phyloP scores from a whole-genome alignment of 2,888 invertebrate genomes.

The Lathronympha strigana region DNA sequence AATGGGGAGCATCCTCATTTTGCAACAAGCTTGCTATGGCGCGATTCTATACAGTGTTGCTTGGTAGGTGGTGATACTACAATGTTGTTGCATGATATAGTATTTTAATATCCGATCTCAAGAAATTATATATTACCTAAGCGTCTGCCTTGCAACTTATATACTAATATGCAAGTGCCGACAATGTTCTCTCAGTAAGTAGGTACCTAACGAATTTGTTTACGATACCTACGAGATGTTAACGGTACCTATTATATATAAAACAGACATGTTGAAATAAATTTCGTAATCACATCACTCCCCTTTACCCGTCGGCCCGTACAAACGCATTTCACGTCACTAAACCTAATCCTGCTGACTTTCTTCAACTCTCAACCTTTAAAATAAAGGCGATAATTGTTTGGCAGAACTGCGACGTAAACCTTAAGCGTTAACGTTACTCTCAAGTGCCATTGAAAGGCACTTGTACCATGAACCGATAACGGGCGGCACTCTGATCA shows the following conservation, averaged over 20 bases:
- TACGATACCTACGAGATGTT: too few species aligned
- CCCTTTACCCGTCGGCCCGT: constrained; percentile 10
- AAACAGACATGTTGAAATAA: background rate
- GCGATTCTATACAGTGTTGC: background rate
- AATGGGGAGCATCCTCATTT: constrained; percentile 7
- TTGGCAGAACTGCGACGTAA: constrained; percentile 5
- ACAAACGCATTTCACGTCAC: constrained; percentile 7
- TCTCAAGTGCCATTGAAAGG: constrained; percentile 48
- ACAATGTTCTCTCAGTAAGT: too few species aligned
- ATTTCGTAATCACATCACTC: constrained; percentile 10
- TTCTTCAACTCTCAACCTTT: background rate
- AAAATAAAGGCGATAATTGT: constrained; percentile 17
- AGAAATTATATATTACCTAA: too few species aligned
- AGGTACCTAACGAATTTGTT: too few species aligned
- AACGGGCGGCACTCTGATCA: constrained; percentile 53
- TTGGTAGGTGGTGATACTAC: background rate
- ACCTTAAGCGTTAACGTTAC: constrained; percentile 25
- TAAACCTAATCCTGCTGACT: background rate
- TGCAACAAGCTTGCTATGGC: background rate
- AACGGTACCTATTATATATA: too few species aligned
- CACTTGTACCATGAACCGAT: constrained; percentile 54
- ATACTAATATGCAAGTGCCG: too few species aligned
- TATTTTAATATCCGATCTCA: too few species aligned
- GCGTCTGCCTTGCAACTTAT: too few species aligned
- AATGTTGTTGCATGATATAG: too few species aligned